Conservation (phyloP, 2,797 vertebrate species). For the Mionectes olivaceus region DNA sequence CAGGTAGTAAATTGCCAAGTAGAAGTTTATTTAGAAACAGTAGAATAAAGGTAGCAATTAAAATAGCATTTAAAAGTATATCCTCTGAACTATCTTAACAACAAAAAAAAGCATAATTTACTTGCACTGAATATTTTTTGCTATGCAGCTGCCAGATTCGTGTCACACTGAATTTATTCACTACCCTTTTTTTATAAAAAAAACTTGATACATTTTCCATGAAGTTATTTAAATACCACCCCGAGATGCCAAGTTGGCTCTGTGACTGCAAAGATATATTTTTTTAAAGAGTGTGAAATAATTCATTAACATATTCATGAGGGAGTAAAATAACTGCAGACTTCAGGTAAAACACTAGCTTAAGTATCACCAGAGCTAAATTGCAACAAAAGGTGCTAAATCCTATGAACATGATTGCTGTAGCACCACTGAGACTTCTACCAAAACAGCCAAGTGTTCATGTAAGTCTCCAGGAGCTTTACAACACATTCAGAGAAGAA, state of each 20-base stretch:
- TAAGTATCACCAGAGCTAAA: slow-evolving; percentile 13
- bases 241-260: slow-evolving; percentile 37
- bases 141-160: slow-evolving; percentile 55
- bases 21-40: slow-evolving; percentile 21
- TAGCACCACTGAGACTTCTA: not conserved
- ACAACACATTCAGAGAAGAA: not conserved
- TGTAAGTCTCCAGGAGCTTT: not conserved
- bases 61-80: slow-evolving; percentile 34
- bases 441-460: not conserved
- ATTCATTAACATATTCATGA: slow-evolving; percentile 65
- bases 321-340: slow-evolving; percentile 23
- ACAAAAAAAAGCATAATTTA: not conserved
- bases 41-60: slow-evolving; percentile 47
- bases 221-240: slow-evolving; percentile 61
- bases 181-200: not conserved
- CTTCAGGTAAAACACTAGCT: slow-evolving; percentile 38
- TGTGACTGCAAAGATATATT: not conserved
- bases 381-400: slow-evolving; percentile 27
- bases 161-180: slow-evolving; percentile 67
- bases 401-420: not conserved
- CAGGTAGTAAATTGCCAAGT: slow-evolving; percentile 22
- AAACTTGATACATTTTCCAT: slow-evolving; percentile 50
- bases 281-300: slow-evolving; percentile 26
- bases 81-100: not conserved
- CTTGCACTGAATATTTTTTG: slow-evolving; percentile 55